Evolutionary conservation across 2,113 vertebrate genomes (phyloP).

Genomic region (Neolamprologus hecqui): DNA sequence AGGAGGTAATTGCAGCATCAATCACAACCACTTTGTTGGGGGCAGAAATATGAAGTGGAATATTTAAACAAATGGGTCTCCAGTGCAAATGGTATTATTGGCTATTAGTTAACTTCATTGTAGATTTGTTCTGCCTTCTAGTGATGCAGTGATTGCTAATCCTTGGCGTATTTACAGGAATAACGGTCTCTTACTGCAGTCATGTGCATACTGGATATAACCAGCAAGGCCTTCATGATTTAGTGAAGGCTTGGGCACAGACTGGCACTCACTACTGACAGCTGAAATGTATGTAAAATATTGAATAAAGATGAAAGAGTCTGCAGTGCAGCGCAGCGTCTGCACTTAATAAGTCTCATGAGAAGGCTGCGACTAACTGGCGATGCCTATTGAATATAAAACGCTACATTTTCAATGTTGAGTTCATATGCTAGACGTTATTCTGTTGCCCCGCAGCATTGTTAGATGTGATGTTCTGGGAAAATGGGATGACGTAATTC

Average conservation of each 20-base stretch:
- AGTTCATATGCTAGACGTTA: neutral
- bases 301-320: neutral
- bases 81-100: neutral
- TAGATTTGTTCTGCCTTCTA: neutral
- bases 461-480: neutral
- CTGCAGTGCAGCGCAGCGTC: neutral
- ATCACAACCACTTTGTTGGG: conserved; percentile 40
- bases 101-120: neutral
- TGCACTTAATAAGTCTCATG: neutral
- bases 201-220: neutral
- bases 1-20: conserved; percentile 27
- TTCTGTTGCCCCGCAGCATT: neutral
- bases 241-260: neutral
- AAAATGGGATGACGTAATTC: neutral
- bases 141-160: neutral
- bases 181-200: neutral
- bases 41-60: neutral
- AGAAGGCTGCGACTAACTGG: neutral
- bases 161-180: neutral
- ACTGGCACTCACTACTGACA: neutral
- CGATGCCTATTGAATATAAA: neutral
- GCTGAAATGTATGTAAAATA: conserved; percentile 7
- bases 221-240: neutral
- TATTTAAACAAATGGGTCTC: neutral
- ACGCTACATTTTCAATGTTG: neutral